Evolutionary conservation across 2,113 vertebrate genomes (phyloP), one percentile per base, ranked within the genome.

Genomic region (Gadus chalcogrammus): DNA sequence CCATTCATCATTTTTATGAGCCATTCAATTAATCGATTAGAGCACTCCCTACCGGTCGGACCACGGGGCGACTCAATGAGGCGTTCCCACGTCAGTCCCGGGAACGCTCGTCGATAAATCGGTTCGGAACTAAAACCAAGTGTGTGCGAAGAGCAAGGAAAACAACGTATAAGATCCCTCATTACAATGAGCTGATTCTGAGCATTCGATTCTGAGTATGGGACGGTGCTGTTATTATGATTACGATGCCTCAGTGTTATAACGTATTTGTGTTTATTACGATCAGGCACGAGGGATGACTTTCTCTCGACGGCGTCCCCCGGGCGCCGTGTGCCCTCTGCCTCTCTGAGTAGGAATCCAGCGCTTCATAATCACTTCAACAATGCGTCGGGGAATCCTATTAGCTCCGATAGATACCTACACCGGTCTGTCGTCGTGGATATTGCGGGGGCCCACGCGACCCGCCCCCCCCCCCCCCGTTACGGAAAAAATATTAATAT

Each of bases 1-100:
- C 91, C 91, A 93, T 94, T 93, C 88, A 95, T 95, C 94, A 95
- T 79, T 92, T 92, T 94, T 94, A 94, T 87, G 91, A 93, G 91
- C 88, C 91, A 93, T 93, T 93, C 92, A 89, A 88, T 91, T 86
- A 92, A 95, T 96, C 93, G 85, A 96, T 95, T 94, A 92, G 92
- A 90, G 93, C 88, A 93, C 91, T 95, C 92, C 92, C 92, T 88
- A 87, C 92, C 92, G 93, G 90, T 93, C 90, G 87, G 87, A 89
- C 91, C 86, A 89, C 93, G 93, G 79, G 88, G 93, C 91, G 91
- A 88, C 91, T 92, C 92, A 94, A 93, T 93, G 88, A 95, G 94
- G 93, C 91, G 92, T 93, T 92, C 92, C 93, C 87, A 89, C 87
- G 86, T 82, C 84, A 85, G 88, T 83, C 87, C 86, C 78, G 92